Evolutionary conservation across 2,888 invertebrate species (phyloP), one percentile per base, ranked within the genome.

Genomic region (Punctoribates punctum): DNA sequence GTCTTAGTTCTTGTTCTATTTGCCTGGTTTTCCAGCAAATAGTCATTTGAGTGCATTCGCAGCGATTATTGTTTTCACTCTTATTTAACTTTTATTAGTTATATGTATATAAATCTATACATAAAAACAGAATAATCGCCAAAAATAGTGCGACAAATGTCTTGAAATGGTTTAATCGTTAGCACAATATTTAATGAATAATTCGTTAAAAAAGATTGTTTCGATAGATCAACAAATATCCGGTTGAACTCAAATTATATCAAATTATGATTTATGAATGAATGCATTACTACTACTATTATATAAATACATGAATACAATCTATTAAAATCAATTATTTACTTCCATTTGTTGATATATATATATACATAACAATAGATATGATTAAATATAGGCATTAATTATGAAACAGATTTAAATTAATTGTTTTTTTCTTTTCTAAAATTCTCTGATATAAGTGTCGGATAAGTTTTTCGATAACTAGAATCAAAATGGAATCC

Each of bases 1-100:
- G 75, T 78, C 23, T 75, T 78, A 48, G 62, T 78, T 25, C 72
- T 78, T 15, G 77, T 78, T 20, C 51, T 78, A 57, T 78, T 77
- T 34, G 72, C 70, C 38, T 77, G 74, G 77, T 75, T 78, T 48
- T 67, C 74, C n/a, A 73, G 77, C 23, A 76, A 76, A 38, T 77
- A 73, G 70, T 48, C 20, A 20, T 46, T 25, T 51, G 51, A 72
- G 48, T 46, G 34, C 20, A 27, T 27, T n/a, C 42, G 3, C 3
- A n/a, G 8, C 48, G 17, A 38, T 13, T n/a, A 13, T 42, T 72
- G 46, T 48, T 72, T 48, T 46, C 42, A 48, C 27, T 72, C 4
- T 34, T 34, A 34, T 34, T 34, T 48, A 46, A 72, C 17, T 23
- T 17, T n/a, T 34, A 25, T 70, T 70, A 42, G 42, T 42, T 38